Percentiles rank a stretch among this genome's conserved stretches.
phyloP scores from a whole-genome alignment of 2,113 vertebrate species.

The Corythornis cristatus region DNA sequence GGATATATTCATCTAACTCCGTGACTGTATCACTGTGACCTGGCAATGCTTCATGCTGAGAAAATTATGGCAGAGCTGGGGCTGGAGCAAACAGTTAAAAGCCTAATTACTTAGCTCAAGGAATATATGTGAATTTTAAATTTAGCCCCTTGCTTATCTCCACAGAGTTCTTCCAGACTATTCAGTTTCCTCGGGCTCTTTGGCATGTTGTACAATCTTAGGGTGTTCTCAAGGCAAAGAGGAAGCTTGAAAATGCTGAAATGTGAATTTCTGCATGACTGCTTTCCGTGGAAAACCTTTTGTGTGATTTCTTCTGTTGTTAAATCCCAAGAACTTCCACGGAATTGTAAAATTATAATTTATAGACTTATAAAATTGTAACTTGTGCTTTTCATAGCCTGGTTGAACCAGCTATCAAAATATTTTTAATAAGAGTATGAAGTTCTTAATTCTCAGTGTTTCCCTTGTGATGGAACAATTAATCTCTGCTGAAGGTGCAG shows the following conservation, averaged over 20 bases:
- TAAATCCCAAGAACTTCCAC: neutral
- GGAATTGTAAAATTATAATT: neutral
- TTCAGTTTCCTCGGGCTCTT: neutral
- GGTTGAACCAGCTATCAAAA: neutral
- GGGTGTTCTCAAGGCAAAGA: neutral
- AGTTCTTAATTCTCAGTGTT: neutral
- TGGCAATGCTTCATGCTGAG: neutral
- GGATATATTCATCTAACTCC: neutral
- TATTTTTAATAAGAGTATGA: neutral
- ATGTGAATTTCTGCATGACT: neutral
- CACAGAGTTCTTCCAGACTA: neutral
- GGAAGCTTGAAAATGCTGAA: conserved; percentile 19
- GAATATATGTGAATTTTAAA: neutral
- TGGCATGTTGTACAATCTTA: neutral
- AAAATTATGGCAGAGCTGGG: neutral
- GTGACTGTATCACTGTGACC: neutral
- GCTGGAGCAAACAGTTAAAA: neutral
- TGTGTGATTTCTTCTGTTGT: neutral
- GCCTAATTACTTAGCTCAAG: neutral
- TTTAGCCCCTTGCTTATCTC: neutral
- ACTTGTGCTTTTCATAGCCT: neutral
- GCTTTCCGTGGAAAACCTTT: neutral
- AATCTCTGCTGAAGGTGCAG: neutral
- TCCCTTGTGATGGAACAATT: neutral
- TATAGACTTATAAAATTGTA: neutral